These are phyloP conservation scores for Tromatobia lineatoria DNA, from an alignment of 2,888 invertebrate species.

Conservation along the genomic window DNA sequence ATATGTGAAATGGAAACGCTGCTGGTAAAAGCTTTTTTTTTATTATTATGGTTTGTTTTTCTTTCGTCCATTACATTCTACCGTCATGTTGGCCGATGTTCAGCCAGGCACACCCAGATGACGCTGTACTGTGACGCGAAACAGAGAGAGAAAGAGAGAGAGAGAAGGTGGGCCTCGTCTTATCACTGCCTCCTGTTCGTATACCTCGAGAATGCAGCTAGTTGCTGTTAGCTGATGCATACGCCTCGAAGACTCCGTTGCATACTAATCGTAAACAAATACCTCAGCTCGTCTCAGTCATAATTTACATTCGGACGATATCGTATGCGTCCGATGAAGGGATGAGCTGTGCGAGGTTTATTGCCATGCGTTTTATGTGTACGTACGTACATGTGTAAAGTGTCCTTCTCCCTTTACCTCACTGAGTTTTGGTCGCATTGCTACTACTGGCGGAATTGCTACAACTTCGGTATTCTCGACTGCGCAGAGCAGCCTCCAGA, in stretches of 20 bases:
- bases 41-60: background rate
- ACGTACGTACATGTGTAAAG: slow-evolving; percentile 4
- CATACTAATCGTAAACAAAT: slow-evolving; percentile 66
- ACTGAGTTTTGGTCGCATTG: background rate
- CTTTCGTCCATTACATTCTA: slow-evolving; percentile 16
- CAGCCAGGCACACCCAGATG: slow-evolving; percentile 23
- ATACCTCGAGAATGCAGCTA: slow-evolving; percentile 38
- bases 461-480: slow-evolving; percentile 40
- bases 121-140: background rate
- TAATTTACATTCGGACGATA: slow-evolving; percentile 62
- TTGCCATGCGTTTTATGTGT: slow-evolving; percentile 29
- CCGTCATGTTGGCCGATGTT: background rate
- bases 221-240: slow-evolving; percentile 37
- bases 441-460: slow-evolving; percentile 29
- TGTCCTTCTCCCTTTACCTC: background rate
- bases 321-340: slow-evolving; percentile 8
- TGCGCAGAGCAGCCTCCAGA: slow-evolving; percentile 32
- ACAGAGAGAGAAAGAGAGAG: background rate
- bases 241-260: slow-evolving; percentile 55
- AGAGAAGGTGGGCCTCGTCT: slow-evolving; percentile 26
- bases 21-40: slow-evolving; percentile 14
- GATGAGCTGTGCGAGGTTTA: slow-evolving; percentile 4
- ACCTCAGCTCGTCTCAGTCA: slow-evolving; percentile 39
- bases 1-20: slow-evolving; percentile 26
- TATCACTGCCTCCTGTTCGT: background rate